phyloP scores from a whole-genome alignment of 2,113 vertebrate genomes.

The Kryptolebias marmoratus region DNA sequence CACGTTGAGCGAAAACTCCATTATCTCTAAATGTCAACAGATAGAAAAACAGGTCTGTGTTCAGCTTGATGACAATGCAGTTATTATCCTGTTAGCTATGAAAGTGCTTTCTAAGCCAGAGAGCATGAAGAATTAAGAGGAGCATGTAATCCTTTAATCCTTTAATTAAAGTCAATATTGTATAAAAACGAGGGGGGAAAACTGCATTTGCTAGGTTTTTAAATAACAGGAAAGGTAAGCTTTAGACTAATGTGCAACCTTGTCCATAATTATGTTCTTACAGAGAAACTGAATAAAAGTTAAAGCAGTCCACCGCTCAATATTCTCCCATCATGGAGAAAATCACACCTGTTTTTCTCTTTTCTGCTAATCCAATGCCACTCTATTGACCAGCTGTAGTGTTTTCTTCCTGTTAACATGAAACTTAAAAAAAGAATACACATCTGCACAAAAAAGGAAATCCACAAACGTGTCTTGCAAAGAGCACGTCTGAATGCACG shows the following conservation, averaged over 20 bases:
- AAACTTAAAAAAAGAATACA: slow-evolving; percentile 28
- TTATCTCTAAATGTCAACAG: slow-evolving; percentile 55
- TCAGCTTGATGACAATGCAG: slow-evolving; percentile 43
- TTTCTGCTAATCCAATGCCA: slow-evolving; percentile 16
- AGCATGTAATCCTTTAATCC: slow-evolving; percentile 70
- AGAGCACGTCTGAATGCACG: slow-evolving; percentile 4
- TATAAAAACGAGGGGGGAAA: slow-evolving; percentile 45
- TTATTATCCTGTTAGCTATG: slow-evolving; percentile 31
- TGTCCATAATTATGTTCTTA: slow-evolving; percentile 10
- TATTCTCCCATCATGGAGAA: not conserved
- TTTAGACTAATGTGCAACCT: not conserved
- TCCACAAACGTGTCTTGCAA: slow-evolving; percentile 34
- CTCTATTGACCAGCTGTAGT: not conserved
- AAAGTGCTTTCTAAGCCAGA: slow-evolving; percentile 45
- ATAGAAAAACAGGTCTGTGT: slow-evolving; percentile 26
- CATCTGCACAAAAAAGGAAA: slow-evolving; percentile 47
- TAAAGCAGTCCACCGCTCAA: slow-evolving; percentile 16
- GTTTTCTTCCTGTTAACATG: slow-evolving; percentile 12
- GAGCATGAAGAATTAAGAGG: slow-evolving; percentile 54
- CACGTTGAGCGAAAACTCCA: slow-evolving; percentile 23
- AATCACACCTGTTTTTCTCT: slow-evolving; percentile 2
- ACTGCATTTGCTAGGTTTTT: slow-evolving; percentile 35
- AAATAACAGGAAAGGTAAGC: slow-evolving; percentile 4
- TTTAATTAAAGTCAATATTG: slow-evolving; percentile 72
- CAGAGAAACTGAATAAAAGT: slow-evolving; percentile 11